Evolutionary conservation across 2,888 invertebrate genomes (phyloP).

Genomic region (Bembecia ichneumoniformis): DNA sequence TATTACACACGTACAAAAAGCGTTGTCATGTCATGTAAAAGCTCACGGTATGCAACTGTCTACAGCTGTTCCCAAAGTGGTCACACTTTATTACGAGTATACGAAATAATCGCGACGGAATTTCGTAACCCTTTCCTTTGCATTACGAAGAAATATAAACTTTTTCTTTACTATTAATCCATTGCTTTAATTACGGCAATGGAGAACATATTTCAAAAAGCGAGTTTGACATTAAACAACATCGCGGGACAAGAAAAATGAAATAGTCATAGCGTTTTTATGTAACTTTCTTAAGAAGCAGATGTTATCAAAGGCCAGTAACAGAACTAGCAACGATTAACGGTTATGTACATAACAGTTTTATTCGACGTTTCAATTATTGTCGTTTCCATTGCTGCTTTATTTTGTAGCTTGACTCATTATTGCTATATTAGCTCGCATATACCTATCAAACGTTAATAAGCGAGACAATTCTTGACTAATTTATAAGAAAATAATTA

Average conservation of each 20-base stretch:
- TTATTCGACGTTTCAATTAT: slow-evolving; percentile 48
- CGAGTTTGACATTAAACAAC: background rate
- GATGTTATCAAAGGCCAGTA: slow-evolving; percentile 52
- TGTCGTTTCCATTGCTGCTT: slow-evolving; percentile 19
- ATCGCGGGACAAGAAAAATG: slow-evolving; percentile 24
- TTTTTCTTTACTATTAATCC: background rate
- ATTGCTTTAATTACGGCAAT: background rate
- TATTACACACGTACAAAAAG: no score
- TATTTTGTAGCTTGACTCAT: slow-evolving; percentile 15
- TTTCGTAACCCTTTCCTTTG: background rate
- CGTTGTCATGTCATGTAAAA: no score
- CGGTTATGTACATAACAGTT: slow-evolving; percentile 28
- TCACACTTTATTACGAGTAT: no score
- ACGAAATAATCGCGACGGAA: background rate
- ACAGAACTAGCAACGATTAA: slow-evolving; percentile 32
- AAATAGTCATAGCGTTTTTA: slow-evolving; percentile 27
- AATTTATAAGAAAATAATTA: background rate
- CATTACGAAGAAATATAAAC: background rate
- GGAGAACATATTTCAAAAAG: background rate
- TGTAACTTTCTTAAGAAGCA: slow-evolving; percentile 46
- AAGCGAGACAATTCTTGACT: background rate
- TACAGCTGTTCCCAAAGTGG: no score
- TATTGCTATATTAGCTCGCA: background rate
- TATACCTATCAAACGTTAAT: background rate
- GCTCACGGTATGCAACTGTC: no score